Conservation (phyloP, 2,797 vertebrate genomes). For the Peromyscus melanophrys region DNA sequence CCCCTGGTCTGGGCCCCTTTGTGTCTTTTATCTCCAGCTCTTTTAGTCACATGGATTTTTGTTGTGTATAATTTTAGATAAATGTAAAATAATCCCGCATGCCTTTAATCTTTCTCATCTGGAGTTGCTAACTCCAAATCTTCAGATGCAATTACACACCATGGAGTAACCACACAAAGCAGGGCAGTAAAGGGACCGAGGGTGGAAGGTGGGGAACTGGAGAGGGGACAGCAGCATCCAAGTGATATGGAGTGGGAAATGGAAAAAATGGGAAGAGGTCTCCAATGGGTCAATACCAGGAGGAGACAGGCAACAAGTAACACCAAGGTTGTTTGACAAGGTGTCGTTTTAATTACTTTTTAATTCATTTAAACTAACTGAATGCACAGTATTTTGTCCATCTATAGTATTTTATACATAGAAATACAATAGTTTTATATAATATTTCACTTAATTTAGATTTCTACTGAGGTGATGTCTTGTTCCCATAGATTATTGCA, state of each 20-base stretch:
- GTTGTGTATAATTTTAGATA: neutral
- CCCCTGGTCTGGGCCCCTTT: neutral
- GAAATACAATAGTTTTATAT: neutral
- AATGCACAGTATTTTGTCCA: neutral
- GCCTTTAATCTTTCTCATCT: neutral
- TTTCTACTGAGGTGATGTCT: neutral
- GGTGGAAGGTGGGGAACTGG: neutral
- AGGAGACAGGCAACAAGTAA: neutral
- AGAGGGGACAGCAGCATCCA: neutral
- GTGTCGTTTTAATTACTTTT: neutral
- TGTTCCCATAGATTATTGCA: neutral
- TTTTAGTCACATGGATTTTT: constrained; percentile 7
- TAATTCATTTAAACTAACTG: neutral
- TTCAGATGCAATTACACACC: neutral
- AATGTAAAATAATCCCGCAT: neutral
- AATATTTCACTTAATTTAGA: neutral
- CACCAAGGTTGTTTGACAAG: neutral
- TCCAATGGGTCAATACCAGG: neutral
- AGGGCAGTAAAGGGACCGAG: neutral
- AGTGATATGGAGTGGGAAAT: too few species aligned
- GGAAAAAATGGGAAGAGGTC: neutral
- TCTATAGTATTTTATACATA: too few species aligned
- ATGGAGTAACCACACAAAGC: neutral
- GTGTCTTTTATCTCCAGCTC: neutral
- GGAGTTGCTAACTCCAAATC: neutral